Evolutionary conservation across 92 coral and sea anemone species (phyloP).

Genomic region (Anthopleura xanthogrammica): DNA sequence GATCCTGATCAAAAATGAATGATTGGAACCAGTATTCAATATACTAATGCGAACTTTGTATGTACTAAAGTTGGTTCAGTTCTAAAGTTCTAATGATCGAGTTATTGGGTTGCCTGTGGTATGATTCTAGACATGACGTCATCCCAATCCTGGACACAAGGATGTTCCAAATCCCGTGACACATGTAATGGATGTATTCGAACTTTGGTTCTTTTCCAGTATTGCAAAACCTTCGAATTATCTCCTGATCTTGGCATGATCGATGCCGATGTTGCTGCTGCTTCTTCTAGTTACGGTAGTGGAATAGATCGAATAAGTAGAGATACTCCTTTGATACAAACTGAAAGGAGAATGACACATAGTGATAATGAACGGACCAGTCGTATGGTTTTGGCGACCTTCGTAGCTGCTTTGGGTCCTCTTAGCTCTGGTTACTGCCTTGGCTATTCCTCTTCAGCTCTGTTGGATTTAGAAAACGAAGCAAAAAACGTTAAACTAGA

Average conservation of each 20-base stretch:
- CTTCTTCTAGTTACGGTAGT: conserved; percentile 4
- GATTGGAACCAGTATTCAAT: no score
- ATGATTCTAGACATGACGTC: no score
- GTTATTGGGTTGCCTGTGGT: no score
- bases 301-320: neutral
- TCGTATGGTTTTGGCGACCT: conserved; percentile 60
- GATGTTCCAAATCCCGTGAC: neutral
- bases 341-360: neutral
- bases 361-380: conserved; percentile 18
- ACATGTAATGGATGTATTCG: no score
- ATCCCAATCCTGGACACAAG: no score
- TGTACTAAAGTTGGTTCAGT: no score
- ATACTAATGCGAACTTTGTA: no score
- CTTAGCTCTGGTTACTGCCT: conserved; percentile 76
- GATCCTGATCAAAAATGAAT: no score
- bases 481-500: conserved; percentile 29
- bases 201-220: no score
- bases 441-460: conserved; percentile 83
- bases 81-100: no score
- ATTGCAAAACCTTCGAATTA: neutral
- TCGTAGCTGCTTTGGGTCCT: conserved; percentile 75
- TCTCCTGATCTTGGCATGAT: neutral
- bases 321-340: neutral
- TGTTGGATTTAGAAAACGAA: conserved; percentile 49
- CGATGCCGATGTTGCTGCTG: neutral